Percentiles rank a stretch among this genome's conserved stretches.
phyloP scores from a whole-genome alignment of 2,888 invertebrate genomes.

The Pristionchus exspectatus region DNA sequence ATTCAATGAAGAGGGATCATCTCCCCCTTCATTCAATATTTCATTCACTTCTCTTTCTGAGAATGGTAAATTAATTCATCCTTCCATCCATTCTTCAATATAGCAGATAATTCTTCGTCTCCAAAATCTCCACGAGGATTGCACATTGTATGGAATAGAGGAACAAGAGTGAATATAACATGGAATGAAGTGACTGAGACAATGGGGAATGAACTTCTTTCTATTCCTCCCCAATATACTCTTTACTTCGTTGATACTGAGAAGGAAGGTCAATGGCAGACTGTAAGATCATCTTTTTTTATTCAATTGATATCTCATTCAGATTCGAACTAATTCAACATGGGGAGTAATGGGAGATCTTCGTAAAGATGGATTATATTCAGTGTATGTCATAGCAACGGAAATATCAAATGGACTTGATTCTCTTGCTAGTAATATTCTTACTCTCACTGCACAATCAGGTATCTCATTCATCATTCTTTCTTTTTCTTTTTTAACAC shows the following conservation, averaged over 20 bases:
- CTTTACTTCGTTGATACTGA: conserved; percentile 65
- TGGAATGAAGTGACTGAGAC: conserved; percentile 59
- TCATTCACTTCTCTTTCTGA: conserved; percentile 64
- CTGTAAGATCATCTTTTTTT: conserved; percentile 51
- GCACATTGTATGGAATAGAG: conserved; percentile 66
- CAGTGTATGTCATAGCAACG: conserved; percentile 66
- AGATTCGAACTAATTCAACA: conserved; percentile 60
- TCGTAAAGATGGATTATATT: conserved; percentile 60
- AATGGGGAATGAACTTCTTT: conserved; percentile 56
- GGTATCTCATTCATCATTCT: not conserved
- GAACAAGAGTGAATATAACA: conserved; percentile 65
- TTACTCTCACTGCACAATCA: conserved; percentile 66
- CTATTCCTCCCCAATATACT: conserved; percentile 59
- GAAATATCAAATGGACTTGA: conserved; percentile 56
- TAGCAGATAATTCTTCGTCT: conserved; percentile 57
- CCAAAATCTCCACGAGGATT: conserved; percentile 64
- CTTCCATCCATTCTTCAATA: not conserved
- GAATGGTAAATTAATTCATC: conserved; percentile 31
- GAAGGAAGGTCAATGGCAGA: conserved; percentile 61
- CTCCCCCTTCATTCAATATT: conserved; percentile 67
- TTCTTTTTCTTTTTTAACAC: too few species aligned
- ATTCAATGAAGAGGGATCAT: conserved; percentile 60
- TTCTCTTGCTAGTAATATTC: conserved; percentile 58
- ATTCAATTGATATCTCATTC: not conserved
- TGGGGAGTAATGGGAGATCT: conserved; percentile 67